Conservation (phyloP, 2,888 invertebrate species). For the Maniola hyperantus region DNA sequence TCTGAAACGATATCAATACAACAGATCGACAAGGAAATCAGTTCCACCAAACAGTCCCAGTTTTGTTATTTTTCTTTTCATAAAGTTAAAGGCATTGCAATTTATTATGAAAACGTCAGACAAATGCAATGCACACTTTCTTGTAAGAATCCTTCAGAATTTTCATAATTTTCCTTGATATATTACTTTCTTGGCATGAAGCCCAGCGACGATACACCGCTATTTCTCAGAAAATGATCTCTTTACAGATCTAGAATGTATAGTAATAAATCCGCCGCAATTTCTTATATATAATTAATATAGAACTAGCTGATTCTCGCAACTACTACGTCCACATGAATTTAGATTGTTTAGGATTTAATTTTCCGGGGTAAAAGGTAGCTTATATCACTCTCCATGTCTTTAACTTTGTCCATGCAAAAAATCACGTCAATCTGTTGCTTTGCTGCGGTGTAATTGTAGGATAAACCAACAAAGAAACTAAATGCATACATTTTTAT, state of each 20-base stretch:
- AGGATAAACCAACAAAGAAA: too few species aligned
- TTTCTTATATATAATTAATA: background rate
- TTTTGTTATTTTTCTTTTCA: constrained; percentile 10
- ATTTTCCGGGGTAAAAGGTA: too few species aligned
- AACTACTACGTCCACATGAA: too few species aligned
- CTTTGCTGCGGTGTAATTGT: too few species aligned
- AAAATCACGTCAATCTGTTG: too few species aligned
- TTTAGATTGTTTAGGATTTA: too few species aligned
- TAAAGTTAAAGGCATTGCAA: constrained; percentile 17
- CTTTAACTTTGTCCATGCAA: too few species aligned
- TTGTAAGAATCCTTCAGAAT: constrained; percentile 29
- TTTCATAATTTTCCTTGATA: constrained; percentile 37
- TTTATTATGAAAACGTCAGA: constrained; percentile 22
- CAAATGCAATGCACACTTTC: constrained; percentile 29
- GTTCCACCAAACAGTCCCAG: too few species aligned
- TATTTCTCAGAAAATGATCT: constrained; percentile 33
- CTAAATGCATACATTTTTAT: too few species aligned
- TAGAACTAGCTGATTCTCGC: background rate
- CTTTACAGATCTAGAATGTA: background rate
- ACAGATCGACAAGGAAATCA: too few species aligned
- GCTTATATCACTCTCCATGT: too few species aligned
- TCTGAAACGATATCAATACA: too few species aligned
- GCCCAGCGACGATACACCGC: constrained; percentile 32
- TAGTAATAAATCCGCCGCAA: background rate
- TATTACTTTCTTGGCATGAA: constrained; percentile 36